Percentiles rank a stretch among this genome's conserved stretches.
Conservation (phyloP, 2,888 invertebrate species). For the Himalopsyche kuldschensis region DNA sequence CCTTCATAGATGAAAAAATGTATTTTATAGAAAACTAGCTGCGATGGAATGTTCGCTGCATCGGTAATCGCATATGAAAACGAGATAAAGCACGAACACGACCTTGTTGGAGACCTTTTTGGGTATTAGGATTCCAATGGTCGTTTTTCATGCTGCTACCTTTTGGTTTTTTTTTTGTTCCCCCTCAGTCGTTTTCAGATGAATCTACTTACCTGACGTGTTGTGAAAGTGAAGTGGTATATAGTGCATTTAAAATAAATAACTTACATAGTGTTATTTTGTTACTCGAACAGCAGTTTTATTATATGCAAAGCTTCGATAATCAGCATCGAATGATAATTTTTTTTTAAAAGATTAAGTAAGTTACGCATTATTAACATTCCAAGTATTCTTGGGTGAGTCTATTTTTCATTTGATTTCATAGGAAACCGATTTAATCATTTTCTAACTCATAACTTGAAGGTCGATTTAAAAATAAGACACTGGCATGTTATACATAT, state of each 20-base stretch:
- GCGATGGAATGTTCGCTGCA: not conserved
- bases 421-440: too few relatives aligned
- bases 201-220: not conserved
- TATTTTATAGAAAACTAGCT: not conserved
- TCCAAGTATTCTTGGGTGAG: too few relatives aligned
- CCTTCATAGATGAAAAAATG: too few relatives aligned
- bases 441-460: too few relatives aligned
- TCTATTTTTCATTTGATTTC: too few relatives aligned
- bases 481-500: too few relatives aligned
- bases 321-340: not conserved
- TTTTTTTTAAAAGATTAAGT: too few relatives aligned
- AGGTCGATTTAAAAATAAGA: too few relatives aligned
- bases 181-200: not conserved
- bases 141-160: not conserved
- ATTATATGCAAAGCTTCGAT: not conserved
- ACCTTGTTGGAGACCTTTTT: slow-evolving; percentile 18
- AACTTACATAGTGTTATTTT: not conserved
- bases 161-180: not conserved
- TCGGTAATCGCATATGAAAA: not conserved
- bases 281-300: not conserved
- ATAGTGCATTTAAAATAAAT: not conserved
- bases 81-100: slow-evolving; percentile 8
- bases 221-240: not conserved
- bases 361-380: too few relatives aligned
- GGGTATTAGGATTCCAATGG: not conserved